phyloP scores from a whole-genome alignment of 2,888 invertebrate genomes.

The Meandrusa payeni region DNA sequence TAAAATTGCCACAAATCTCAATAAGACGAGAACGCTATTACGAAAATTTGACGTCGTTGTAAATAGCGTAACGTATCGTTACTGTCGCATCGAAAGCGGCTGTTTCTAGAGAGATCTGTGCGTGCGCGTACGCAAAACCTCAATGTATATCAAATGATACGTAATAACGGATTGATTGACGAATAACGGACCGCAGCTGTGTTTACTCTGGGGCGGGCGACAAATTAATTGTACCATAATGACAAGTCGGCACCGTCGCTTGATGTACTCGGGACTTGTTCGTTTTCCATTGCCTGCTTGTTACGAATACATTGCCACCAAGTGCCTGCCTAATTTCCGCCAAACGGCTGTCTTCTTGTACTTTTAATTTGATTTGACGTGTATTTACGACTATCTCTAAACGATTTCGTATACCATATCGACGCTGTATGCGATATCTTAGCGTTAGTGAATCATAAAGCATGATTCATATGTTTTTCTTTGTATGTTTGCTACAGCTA shows the following conservation, averaged over 20 bases:
- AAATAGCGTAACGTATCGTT: conserved; percentile 3
- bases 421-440: background rate
- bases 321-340: conserved; percentile 12
- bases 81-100: conserved; percentile 9
- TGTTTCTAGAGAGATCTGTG: background rate
- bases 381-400: conserved; percentile 12
- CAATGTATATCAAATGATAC: conserved; percentile 24
- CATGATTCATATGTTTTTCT: too few species aligned
- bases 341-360: conserved; percentile 15
- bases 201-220: conserved; percentile 51
- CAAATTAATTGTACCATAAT: conserved; percentile 67
- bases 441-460: background rate
- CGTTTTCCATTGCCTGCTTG: conserved; percentile 40
- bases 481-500: too few species aligned
- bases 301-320: conserved; percentile 35
- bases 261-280: conserved; percentile 36
- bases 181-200: conserved; percentile 42
- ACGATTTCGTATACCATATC: conserved; percentile 6
- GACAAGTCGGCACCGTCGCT: conserved; percentile 48
- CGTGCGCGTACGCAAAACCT: conserved; percentile 11
- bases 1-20: conserved; percentile 23
- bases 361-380: conserved; percentile 13
- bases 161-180: conserved; percentile 19
- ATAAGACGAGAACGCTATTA: conserved; percentile 9
- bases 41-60: conserved; percentile 1